Percentiles rank a stretch among this genome's conserved stretches.
phyloP scores from a whole-genome alignment of 2,113 vertebrate genomes.

The Guaruba guarouba region DNA sequence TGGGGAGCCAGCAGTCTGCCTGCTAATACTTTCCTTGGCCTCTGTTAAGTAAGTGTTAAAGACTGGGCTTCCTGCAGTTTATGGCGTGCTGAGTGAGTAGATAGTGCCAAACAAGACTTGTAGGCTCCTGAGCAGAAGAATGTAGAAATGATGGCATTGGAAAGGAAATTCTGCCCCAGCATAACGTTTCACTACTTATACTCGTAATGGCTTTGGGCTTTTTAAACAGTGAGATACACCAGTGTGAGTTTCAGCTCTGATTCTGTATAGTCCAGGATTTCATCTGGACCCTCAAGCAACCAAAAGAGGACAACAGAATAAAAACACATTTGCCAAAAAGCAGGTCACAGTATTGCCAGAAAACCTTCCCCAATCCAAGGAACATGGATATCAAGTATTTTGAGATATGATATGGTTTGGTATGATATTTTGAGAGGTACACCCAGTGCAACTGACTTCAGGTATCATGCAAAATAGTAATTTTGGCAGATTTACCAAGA shows the following conservation, averaged over 20 bases:
- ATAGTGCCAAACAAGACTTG: neutral
- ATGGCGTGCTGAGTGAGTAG: neutral
- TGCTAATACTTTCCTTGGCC: slow-evolving; percentile 5
- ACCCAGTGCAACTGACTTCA: neutral
- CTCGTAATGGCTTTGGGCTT: neutral
- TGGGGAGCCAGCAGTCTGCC: neutral
- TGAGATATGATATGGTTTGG: neutral
- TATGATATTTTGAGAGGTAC: neutral
- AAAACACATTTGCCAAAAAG: neutral
- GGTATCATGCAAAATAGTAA: neutral
- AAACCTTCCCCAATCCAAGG: neutral
- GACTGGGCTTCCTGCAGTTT: slow-evolving; percentile 12
- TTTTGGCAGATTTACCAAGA: neutral
- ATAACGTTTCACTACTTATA: neutral
- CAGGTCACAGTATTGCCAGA: neutral
- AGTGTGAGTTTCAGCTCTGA: neutral
- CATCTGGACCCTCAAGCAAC: neutral
- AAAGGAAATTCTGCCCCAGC: neutral
- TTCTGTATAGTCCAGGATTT: neutral
- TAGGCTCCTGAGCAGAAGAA: neutral
- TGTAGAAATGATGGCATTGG: neutral
- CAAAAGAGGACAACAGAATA: neutral
- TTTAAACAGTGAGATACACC: neutral
- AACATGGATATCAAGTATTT: neutral
- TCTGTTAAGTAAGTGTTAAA: slow-evolving; percentile 9